Conservation (phyloP, 30 jellyfish, hydroid and myxozoan genomes). For the Catostylus mosaicus region DNA sequence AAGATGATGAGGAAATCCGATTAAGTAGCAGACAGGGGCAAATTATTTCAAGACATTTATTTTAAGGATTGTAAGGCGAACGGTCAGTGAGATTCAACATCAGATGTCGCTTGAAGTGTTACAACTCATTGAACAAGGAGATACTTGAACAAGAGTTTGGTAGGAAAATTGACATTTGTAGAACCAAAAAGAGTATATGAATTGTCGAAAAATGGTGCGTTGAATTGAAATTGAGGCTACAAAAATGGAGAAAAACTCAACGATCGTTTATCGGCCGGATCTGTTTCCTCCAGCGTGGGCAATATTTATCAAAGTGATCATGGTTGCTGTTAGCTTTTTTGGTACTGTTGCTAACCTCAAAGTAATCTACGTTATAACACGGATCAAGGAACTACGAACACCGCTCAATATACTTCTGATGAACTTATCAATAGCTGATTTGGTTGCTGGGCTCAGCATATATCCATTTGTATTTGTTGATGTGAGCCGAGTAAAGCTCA, state of each 20-base stretch:
- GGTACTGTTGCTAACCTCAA: slow-evolving; percentile 33
- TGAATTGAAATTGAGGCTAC: neutral
- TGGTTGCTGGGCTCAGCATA: slow-evolving; percentile 57
- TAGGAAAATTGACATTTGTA: too few relatives aligned
- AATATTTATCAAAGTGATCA: slow-evolving; percentile 18
- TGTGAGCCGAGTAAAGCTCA: slow-evolving; percentile 45
- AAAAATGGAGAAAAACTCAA: slow-evolving; percentile 3
- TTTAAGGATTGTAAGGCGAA: too few relatives aligned
- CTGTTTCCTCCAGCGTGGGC: slow-evolving; percentile 33
- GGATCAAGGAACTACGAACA: slow-evolving; percentile 56
- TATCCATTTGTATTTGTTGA: slow-evolving; percentile 60
- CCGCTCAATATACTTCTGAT: slow-evolving; percentile 47
- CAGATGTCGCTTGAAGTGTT: too few relatives aligned
- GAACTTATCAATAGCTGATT: slow-evolving; percentile 67
- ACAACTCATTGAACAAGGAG: too few relatives aligned
- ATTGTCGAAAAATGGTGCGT: too few relatives aligned
- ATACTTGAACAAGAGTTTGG: too few relatives aligned
- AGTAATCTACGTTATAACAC: slow-evolving; percentile 20
- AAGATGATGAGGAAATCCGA: too few relatives aligned
- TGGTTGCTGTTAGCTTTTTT: slow-evolving; percentile 16
- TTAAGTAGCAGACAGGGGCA: too few relatives aligned
- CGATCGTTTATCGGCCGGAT: slow-evolving; percentile 39
- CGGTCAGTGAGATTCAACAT: too few relatives aligned
- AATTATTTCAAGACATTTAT: too few relatives aligned
- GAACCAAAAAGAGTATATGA: too few relatives aligned